Conservation (phyloP, 2,888 invertebrate genomes). For the Pseudoips prasinana region DNA sequence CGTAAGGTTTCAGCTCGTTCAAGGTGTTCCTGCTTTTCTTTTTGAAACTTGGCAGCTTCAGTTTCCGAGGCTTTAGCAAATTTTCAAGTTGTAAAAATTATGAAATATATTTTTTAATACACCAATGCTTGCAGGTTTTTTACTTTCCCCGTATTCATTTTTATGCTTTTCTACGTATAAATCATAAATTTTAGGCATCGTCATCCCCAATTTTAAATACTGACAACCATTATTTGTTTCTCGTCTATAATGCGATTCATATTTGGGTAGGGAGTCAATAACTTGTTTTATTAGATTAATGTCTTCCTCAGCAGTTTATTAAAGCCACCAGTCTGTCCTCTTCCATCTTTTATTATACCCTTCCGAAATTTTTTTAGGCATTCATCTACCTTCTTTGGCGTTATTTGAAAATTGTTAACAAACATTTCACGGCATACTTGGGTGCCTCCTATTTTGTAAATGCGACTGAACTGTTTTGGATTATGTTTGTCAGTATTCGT, state of each 20-base stretch:
- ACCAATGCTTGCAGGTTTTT: neutral
- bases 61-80: neutral
- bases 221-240: conserved; percentile 5
- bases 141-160: neutral
- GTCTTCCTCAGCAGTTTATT: neutral
- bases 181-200: neutral
- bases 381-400: conserved; percentile 6
- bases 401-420: conserved; percentile 6
- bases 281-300: conserved; percentile 1
- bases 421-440: conserved; percentile 7
- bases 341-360: too few relatives aligned
- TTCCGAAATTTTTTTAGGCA: neutral
- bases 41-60: neutral
- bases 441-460: conserved; percentile 4
- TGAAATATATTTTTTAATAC: neutral
- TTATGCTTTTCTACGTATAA: neutral
- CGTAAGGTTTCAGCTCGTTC: neutral
- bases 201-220: neutral
- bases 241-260: neutral
- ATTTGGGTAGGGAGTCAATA: conserved; percentile 1
- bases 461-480: conserved; percentile 1
- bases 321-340: neutral
- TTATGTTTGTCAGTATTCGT: conserved; percentile 4
- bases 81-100: neutral
- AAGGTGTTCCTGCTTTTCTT: neutral